Evolutionary conservation across 2,888 invertebrate genomes (phyloP).

Genomic region (Chironomus tentans): DNA sequence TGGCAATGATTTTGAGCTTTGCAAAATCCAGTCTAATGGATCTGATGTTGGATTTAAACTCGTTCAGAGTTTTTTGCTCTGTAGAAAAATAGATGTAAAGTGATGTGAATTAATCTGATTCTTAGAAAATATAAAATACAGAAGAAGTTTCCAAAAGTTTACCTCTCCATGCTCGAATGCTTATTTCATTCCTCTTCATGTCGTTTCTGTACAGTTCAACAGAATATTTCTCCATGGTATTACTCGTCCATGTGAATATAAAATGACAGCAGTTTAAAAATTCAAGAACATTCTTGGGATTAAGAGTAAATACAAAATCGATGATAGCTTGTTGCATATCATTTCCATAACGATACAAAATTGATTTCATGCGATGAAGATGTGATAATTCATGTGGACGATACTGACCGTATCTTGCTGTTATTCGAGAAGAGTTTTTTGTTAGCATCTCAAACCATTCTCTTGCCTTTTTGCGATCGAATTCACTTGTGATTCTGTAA

Average conservation of each 20-base stretch:
- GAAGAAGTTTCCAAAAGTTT: not conserved
- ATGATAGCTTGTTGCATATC: not conserved
- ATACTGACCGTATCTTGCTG: not conserved
- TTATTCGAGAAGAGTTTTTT: not conserved
- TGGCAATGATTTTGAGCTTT: not conserved
- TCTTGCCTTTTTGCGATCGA: not conserved
- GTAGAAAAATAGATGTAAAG: not conserved
- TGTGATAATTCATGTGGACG: not conserved
- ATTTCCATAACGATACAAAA: not conserved
- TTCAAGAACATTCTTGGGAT: constrained; percentile 5
- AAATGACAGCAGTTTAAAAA: constrained; percentile 12
- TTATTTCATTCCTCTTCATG: not conserved
- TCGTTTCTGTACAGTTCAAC: not conserved
- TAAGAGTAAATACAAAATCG: constrained; percentile 1
- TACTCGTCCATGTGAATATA: not conserved
- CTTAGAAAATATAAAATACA: not conserved
- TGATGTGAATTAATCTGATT: too few relatives aligned
- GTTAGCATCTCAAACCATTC: constrained; percentile 14
- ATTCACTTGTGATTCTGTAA: constrained; percentile 14
- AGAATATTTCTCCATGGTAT: constrained; percentile 8
- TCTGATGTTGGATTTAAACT: not conserved
- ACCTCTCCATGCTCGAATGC: constrained; percentile 15
- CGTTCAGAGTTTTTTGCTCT: not conserved
- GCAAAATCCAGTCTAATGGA: constrained; percentile 16
- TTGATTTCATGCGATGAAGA: constrained; percentile 8